These are phyloP conservation scores for Zootermopsis nevadensis DNA, from an alignment of 2,888 invertebrate species.

Conservation along the genomic window DNA sequence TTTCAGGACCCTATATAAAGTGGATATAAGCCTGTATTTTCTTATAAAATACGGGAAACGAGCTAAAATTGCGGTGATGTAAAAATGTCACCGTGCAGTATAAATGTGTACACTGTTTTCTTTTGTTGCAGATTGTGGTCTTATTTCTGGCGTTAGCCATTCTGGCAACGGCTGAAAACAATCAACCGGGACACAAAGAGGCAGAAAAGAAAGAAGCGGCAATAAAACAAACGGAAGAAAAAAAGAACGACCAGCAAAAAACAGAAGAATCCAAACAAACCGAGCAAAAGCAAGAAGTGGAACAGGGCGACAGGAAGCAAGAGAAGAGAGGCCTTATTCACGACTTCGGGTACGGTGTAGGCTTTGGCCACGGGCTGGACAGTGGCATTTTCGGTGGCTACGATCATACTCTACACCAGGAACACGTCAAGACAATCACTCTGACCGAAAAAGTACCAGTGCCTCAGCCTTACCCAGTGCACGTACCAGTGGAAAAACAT, in stretches of 20 bases:
- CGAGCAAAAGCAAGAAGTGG: not conserved
- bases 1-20: too few species aligned
- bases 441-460: constrained; percentile 45
- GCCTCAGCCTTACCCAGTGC: constrained; percentile 47
- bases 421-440: constrained; percentile 44
- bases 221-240: not conserved
- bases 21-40: too few species aligned
- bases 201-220: not conserved
- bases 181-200: not conserved
- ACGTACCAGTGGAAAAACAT: constrained; percentile 62
- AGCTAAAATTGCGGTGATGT: too few species aligned
- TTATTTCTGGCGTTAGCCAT: constrained; percentile 26
- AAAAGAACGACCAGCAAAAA: not conserved
- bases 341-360: constrained; percentile 4
- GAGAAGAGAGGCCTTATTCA: constrained; percentile 40
- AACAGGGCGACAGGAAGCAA: constrained; percentile 37
- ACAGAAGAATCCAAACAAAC: constrained; percentile 9
- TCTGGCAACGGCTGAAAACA: not conserved
- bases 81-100: too few species aligned
- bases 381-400: not conserved
- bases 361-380: constrained; percentile 4
- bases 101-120: not conserved
- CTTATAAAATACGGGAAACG: too few species aligned
- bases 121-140: constrained; percentile 10
- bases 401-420: not conserved